Conservation (phyloP, 2,113 vertebrate genomes). For the Neodon shergylaensis region DNA sequence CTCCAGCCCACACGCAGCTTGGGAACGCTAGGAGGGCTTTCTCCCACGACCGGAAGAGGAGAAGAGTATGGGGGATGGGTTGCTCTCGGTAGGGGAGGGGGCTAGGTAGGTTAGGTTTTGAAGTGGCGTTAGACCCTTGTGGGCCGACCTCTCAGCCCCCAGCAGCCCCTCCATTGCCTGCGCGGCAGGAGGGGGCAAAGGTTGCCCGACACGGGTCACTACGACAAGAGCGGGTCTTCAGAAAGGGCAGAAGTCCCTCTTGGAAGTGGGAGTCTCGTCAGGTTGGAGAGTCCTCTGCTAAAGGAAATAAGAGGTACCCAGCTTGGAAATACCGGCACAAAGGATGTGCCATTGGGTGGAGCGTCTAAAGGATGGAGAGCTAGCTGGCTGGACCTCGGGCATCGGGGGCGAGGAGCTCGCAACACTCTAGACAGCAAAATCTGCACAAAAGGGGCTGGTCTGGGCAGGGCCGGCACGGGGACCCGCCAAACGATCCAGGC, state of each 20-base stretch:
- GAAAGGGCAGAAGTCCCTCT: background rate
- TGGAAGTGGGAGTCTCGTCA: background rate
- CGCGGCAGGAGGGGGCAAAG: background rate
- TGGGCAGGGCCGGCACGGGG: background rate
- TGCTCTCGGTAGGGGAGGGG: background rate
- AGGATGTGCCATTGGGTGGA: background rate
- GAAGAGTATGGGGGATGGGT: background rate
- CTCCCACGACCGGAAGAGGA: background rate
- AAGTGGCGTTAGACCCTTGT: too few relatives aligned
- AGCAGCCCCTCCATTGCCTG: background rate
- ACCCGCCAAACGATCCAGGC: background rate
- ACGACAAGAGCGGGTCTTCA: background rate
- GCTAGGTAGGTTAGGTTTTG: background rate
- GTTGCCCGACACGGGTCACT: background rate
- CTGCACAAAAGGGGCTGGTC: background rate
- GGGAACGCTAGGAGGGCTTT: background rate
- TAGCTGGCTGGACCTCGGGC: background rate
- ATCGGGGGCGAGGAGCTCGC: background rate
- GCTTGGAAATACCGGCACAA: background rate
- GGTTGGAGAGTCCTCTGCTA: background rate
- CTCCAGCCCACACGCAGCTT: background rate
- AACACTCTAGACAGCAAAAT: background rate
- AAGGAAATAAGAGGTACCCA: background rate
- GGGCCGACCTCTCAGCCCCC: too few relatives aligned
- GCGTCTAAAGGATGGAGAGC: constrained; percentile 3